Conservation (phyloP, 1,140 invertebrate species). For the Leptopilina boulardi region DNA sequence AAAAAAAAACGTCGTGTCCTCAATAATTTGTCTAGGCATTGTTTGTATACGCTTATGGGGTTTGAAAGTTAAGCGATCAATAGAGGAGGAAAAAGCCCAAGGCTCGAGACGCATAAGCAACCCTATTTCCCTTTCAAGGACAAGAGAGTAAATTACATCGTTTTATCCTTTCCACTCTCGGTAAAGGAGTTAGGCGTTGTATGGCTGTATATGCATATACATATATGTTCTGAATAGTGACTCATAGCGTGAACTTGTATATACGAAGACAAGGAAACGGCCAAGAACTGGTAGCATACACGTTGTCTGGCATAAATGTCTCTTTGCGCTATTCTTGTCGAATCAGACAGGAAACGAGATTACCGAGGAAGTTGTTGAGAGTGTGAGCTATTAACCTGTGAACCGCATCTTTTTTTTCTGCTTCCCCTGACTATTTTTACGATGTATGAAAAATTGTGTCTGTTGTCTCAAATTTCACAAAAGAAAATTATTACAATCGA, state of each 20-base stretch:
- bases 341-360: constrained; percentile 25
- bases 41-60: not conserved
- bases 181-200: constrained; percentile 2
- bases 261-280: constrained; percentile 1
- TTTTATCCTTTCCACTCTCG: constrained; percentile 6
- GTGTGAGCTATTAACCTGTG: constrained; percentile 11
- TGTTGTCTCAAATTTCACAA: not conserved
- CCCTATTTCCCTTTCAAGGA: constrained; percentile 25
- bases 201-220: not conserved
- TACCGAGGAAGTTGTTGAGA: not conserved
- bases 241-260: not conserved
- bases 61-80: constrained; percentile 17
- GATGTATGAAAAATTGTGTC: not conserved
- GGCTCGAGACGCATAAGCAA: constrained; percentile 12
- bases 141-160: constrained; percentile 33
- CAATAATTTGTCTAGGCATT: no score
- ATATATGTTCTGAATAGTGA: not conserved
- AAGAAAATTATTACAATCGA: not conserved
- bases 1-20: no score
- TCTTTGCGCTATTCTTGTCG: constrained; percentile 27
- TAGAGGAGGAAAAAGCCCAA: not conserved
- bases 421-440: not conserved
- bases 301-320: constrained; percentile 28
- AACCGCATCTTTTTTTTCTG: not conserved
- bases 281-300: not conserved